Evolutionary conservation across 2,113 vertebrate species (phyloP).

Genomic region (Struthio camelus): DNA sequence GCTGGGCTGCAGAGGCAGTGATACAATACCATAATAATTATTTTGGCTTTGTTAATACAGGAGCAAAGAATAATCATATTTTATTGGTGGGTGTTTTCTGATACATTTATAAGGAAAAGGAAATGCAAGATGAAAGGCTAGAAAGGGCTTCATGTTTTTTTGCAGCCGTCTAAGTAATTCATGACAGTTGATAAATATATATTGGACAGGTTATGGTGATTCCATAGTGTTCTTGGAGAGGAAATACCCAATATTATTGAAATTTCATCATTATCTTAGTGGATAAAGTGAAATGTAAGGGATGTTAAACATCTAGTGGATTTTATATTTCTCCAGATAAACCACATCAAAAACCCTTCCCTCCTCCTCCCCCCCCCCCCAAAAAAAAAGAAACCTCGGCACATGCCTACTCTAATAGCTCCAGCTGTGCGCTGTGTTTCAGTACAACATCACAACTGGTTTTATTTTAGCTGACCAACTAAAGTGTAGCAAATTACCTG

Average conservation of each 20-base stretch:
- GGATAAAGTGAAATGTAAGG: not conserved
- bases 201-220: not conserved
- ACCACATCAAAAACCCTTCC: not conserved
- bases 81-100: not conserved
- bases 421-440: not conserved
- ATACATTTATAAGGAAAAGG: not conserved
- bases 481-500: not conserved
- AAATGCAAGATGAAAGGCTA: not conserved
- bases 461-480: not conserved
- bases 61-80: not conserved
- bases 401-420: not conserved
- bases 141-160: not conserved
- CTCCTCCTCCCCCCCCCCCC: no score
- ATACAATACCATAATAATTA: not conserved
- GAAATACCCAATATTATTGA: not conserved
- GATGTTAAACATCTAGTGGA: not conserved
- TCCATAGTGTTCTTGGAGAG: not conserved
- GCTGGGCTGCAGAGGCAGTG: not conserved
- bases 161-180: not conserved
- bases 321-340: not conserved
- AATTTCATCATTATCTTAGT: not conserved
- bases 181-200: not conserved
- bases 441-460: no score
- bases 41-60: not conserved
- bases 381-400: no score